Evolutionary conservation across 2,888 invertebrate species (phyloP).

Genomic region (Aethes cnicana): DNA sequence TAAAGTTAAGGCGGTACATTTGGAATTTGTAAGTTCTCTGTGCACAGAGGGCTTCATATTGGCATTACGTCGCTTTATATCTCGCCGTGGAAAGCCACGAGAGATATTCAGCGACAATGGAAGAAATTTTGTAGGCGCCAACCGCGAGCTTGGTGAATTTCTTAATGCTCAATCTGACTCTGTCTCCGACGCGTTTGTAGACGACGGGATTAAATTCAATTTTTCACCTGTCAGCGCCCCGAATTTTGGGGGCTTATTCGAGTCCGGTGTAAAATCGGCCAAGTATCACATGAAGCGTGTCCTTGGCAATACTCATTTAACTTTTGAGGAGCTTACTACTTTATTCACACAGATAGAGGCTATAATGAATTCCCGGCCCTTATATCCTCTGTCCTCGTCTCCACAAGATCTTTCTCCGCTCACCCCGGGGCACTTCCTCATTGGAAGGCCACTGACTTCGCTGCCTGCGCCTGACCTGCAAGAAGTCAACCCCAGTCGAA

Average conservation of each 20-base stretch:
- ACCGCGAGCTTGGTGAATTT: constrained; percentile 9
- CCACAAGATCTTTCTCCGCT: too few relatives aligned
- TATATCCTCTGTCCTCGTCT: too few relatives aligned
- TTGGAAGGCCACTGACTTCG: too few relatives aligned
- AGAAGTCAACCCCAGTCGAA: not conserved
- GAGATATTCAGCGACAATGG: constrained; percentile 24
- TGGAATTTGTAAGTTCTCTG: constrained; percentile 22
- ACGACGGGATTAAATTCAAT: constrained; percentile 6
- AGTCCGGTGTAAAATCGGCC: constrained; percentile 18
- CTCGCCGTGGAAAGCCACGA: constrained; percentile 20
- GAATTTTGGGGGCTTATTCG: constrained; percentile 14
- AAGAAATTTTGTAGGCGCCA: constrained; percentile 22
- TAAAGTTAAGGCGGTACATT: constrained; percentile 25
- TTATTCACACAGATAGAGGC: constrained; percentile 21
- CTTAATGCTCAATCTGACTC: constrained; percentile 4
- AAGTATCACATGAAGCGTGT: constrained; percentile 13
- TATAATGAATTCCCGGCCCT: constrained; percentile 19
- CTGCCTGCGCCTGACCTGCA: too few relatives aligned
- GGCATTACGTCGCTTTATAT: constrained; percentile 21
- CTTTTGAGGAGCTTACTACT: constrained; percentile 33
- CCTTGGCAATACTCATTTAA: constrained; percentile 33
- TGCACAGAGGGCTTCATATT: constrained; percentile 25
- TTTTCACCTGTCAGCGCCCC: constrained; percentile 6
- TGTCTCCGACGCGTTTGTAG: constrained; percentile 9
- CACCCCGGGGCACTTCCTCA: too few relatives aligned